Evolutionary conservation across 2,797 vertebrate genomes (phyloP), one percentile per base, ranked within the genome.

Genomic region (Danio tinwini): DNA sequence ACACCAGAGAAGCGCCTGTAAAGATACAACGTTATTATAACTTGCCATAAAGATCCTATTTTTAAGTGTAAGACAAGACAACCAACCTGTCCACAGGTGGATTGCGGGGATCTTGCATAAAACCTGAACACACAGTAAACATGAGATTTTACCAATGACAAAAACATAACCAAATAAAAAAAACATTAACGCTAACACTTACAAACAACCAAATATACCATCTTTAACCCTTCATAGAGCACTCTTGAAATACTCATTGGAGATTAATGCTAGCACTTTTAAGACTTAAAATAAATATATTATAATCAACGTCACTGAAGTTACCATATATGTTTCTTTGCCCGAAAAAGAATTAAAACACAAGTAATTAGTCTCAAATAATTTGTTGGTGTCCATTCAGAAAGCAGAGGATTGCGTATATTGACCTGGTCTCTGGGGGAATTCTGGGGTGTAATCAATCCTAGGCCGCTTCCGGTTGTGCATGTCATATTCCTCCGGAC

Each of bases 381-480:
- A n/a, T 39, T 11, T 64, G 44, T 42, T 42, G 0, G 7, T 55
- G n/a, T 17, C 2, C 5, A 44, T 7, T 45, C 12, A 49, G 64
- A 16, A 47, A 47, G 50, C 49, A 40, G 39, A 62, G 10, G 37
- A n/a, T 16, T 21, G 58, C 40, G 55, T 53, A 94, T 96, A 96
- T 94, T 96, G 92, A 98, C 97, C 98, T 98, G 96, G 94, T 96
- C 98, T 95, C 92, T 98, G 96, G 89, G 94, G 95, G 94, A 98
- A 98, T 90, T 99, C 98, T 74, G 95, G 94, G 45, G 96, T 93
- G 92, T 97, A 97, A 87, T 99, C 98, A 89, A 96, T 95, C 91
- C 98, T 95, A 85, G 95, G 96, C 89, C 98, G 95, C 95, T 99
- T 99, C 95, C 98, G 96, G 96, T 95, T 96, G 90, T 98, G 96